Conservation (phyloP, 2,888 invertebrate species). For the Zootermopsis nevadensis region DNA sequence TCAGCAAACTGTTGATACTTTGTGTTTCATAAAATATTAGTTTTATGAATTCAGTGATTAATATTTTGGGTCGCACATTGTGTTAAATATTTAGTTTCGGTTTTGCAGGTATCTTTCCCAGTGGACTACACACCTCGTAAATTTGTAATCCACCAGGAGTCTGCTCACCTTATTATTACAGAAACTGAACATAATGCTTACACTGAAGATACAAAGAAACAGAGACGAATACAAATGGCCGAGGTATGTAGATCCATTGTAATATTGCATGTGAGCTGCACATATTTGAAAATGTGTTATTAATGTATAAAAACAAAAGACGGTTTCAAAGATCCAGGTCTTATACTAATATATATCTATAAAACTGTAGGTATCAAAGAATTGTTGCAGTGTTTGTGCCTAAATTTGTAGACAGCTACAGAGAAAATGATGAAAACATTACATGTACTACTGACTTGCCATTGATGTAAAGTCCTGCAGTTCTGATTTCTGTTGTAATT, state of each 20-base stretch:
- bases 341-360: too few relatives aligned
- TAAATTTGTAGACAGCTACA: too few relatives aligned
- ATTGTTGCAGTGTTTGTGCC: too few relatives aligned
- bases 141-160: constrained; percentile 92
- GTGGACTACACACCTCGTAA: constrained; percentile 96
- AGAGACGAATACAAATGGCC: constrained; percentile 95
- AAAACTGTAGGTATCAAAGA: too few relatives aligned
- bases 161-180: constrained; percentile 88
- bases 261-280: background rate
- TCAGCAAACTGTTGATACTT: too few relatives aligned
- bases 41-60: background rate
- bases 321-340: too few relatives aligned
- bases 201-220: constrained; percentile 95
- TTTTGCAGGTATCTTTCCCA: constrained; percentile 80
- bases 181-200: constrained; percentile 99
- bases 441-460: background rate
- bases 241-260: constrained; percentile 68
- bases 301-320: too few relatives aligned
- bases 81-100: constrained; percentile 55
- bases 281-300: too few relatives aligned
- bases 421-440: constrained; percentile 23
- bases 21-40: too few relatives aligned
- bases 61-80: background rate
- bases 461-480: constrained; percentile 47
- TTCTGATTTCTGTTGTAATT: constrained; percentile 44